phyloP scores from a whole-genome alignment of 2,888 invertebrate species.

The Dyspetes luteomarginatus region DNA sequence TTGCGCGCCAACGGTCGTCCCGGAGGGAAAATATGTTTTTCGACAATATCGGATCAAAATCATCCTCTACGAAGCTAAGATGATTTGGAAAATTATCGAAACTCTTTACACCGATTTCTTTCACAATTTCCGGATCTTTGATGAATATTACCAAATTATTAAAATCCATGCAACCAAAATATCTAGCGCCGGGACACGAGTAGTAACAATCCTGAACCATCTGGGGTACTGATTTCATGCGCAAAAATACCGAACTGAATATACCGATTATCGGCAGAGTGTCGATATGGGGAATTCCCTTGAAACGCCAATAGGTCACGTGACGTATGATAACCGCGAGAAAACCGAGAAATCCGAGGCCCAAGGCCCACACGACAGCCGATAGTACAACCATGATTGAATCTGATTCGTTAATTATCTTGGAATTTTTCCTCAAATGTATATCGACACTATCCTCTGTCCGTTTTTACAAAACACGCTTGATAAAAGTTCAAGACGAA shows the following conservation, averaged over 20 bases:
- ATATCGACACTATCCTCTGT: no score
- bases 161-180: conserved; percentile 70
- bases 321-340: conserved; percentile 22
- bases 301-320: conserved; percentile 69
- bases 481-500: no score
- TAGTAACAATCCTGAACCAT: conserved; percentile 40
- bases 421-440: no score
- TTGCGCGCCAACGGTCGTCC: conserved; percentile 76
- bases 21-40: conserved; percentile 72
- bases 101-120: conserved; percentile 72
- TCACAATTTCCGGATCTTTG: conserved; percentile 75
- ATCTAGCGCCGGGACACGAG: conserved; percentile 61
- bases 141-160: conserved; percentile 70
- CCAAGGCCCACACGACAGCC: conserved; percentile 42
- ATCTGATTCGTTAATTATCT: neutral
- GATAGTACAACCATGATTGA: conserved; percentile 5
- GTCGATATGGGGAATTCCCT: conserved; percentile 62
- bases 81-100: conserved; percentile 74
- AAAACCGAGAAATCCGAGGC: conserved; percentile 35
- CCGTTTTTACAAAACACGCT: neutral
- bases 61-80: conserved; percentile 67
- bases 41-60: conserved; percentile 72
- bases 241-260: conserved; percentile 58
- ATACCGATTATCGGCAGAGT: conserved; percentile 62
- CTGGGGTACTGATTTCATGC: conserved; percentile 37